A percentile compares a stretch with the other conserved stretches of the same genome.
Conservation (phyloP, 1,140 invertebrate genomes). For the Melitaea cinxia region DNA sequence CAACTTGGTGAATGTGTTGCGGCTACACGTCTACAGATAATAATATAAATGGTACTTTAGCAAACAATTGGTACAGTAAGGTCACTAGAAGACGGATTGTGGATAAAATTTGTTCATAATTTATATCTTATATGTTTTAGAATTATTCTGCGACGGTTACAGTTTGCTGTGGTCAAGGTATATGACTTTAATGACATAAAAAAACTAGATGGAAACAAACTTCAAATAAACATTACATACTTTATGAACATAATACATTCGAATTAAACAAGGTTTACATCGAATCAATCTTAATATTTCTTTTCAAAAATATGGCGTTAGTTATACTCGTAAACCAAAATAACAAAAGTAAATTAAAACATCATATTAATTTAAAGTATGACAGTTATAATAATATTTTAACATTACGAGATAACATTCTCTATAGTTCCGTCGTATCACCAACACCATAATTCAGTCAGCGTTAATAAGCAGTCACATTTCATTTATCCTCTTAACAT, state of each 20-base stretch:
- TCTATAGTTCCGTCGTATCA: neutral
- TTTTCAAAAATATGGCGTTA: slow-evolving; percentile 6
- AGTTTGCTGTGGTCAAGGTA: slow-evolving; percentile 21
- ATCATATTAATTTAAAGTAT: neutral
- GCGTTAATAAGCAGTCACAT: neutral
- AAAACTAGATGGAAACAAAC: neutral
- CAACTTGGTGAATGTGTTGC: slow-evolving; percentile 67
- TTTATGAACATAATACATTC: neutral
- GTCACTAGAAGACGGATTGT: slow-evolving; percentile 38
- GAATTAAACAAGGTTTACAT: slow-evolving; percentile 5
- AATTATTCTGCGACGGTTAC: slow-evolving; percentile 34
- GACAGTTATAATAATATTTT: neutral
- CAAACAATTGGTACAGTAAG: slow-evolving; percentile 29
- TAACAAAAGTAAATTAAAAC: neutral
- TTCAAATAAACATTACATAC: neutral
- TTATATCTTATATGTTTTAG: slow-evolving; percentile 31
- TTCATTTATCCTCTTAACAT: neutral
- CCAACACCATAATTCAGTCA: slow-evolving; percentile 7
- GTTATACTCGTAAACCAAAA: slow-evolving; percentile 3
- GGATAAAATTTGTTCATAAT: slow-evolving; percentile 33
- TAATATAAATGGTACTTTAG: slow-evolving; percentile 19
- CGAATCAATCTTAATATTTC: slow-evolving; percentile 6
- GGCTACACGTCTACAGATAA: slow-evolving; percentile 22
- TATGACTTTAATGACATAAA: slow-evolving; percentile 17
- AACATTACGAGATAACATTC: neutral